Conservation (phyloP, 1,140 invertebrate genomes). For the Heliconius himera region DNA sequence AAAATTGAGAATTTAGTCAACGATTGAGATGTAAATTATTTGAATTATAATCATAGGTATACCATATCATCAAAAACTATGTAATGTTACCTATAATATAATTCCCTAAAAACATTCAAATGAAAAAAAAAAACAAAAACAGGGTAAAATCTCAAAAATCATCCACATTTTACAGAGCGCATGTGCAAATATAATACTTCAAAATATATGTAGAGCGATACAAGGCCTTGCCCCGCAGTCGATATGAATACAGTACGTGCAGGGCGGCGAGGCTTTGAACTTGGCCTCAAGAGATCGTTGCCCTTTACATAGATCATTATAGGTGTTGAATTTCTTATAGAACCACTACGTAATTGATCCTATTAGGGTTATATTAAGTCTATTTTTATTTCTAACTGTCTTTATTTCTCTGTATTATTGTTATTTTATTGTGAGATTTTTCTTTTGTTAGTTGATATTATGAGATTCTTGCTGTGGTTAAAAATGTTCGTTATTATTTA, state of each 20-base stretch:
- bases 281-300: constrained; percentile 44
- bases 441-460: background rate
- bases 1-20: background rate
- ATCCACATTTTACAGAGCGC: constrained; percentile 18
- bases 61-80: too few relatives aligned
- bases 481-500: background rate
- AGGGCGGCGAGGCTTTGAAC: constrained; percentile 45
- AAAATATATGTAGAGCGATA: constrained; percentile 30
- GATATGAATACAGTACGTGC: constrained; percentile 36
- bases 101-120: too few relatives aligned
- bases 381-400: constrained; percentile 11
- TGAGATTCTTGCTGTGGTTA: background rate
- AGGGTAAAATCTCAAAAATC: background rate
- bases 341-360: constrained; percentile 29
- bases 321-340: constrained; percentile 43
- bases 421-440: background rate
- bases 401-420: background rate
- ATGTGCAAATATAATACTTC: constrained; percentile 34
- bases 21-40: too few relatives aligned
- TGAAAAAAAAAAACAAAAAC: too few relatives aligned
- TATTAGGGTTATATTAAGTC: constrained; percentile 21
- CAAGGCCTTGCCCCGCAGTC: constrained; percentile 34
- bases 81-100: too few relatives aligned
- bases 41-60: too few relatives aligned
- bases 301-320: constrained; percentile 45